Conservation (phyloP, 1,140 invertebrate species). For the Polypedilum pembai region DNA sequence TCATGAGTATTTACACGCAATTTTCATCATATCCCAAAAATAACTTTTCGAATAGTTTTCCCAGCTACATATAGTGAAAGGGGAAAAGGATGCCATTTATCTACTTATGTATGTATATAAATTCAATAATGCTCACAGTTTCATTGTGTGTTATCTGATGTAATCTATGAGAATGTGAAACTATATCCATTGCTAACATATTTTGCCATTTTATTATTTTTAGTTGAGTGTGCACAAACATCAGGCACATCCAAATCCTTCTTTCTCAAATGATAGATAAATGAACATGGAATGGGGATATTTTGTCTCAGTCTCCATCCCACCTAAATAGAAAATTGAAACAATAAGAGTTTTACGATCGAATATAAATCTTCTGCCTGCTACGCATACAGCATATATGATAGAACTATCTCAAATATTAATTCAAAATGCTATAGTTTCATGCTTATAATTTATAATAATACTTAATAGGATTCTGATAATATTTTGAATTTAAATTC, state of each 20-base stretch:
- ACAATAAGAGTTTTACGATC: slow-evolving; percentile 17
- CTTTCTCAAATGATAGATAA: neutral
- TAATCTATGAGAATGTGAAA: neutral
- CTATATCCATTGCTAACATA: neutral
- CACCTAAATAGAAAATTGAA: neutral
- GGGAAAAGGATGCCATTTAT: neutral
- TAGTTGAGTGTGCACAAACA: neutral
- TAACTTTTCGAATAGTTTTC: neutral
- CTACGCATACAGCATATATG: neutral
- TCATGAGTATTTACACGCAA: neutral
- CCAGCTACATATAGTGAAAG: no score
- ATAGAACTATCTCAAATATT: neutral
- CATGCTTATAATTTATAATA: neutral
- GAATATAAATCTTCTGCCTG: neutral
- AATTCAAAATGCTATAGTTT: neutral
- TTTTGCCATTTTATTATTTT: neutral
- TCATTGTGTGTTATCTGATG: slow-evolving; percentile 5
- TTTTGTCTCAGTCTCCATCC: neutral
- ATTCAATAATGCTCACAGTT: neutral
- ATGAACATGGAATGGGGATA: neutral
- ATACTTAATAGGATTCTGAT: neutral
- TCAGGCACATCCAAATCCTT: neutral
- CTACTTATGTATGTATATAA: slow-evolving; percentile 6
- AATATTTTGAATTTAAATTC: neutral
- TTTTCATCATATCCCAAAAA: neutral